These are phyloP conservation scores for Synchiropus splendidus DNA, from an alignment of 2,113 vertebrate species.

Conservation along the genomic window DNA sequence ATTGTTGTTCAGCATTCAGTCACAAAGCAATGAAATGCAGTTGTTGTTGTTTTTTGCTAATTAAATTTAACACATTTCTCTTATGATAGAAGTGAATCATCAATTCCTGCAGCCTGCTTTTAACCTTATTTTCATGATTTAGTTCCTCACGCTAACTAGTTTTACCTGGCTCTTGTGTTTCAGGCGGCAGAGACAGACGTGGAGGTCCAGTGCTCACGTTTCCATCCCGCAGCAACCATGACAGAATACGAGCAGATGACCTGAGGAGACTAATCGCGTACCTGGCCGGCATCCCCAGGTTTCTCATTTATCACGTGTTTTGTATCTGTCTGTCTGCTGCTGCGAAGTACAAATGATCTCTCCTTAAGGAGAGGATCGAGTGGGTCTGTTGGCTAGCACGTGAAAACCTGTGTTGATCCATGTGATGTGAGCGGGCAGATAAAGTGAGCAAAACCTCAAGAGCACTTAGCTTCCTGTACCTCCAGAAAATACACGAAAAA, in stretches of 20 bases:
- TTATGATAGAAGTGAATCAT: too few relatives aligned
- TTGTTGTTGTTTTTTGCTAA: too few relatives aligned
- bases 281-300: slow-evolving; percentile 94
- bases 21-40: too few relatives aligned
- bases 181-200: slow-evolving; percentile 95
- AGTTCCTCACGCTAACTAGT: too few relatives aligned
- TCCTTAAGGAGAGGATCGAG: neutral
- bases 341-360: neutral
- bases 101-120: too few relatives aligned
- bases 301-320: slow-evolving; percentile 5
- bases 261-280: slow-evolving; percentile 93
- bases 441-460: slow-evolving; percentile 25
- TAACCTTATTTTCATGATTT: too few relatives aligned
- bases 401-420: slow-evolving; percentile 29
- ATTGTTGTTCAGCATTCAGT: too few relatives aligned
- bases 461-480: slow-evolving; percentile 17
- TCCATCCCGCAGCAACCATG: slow-evolving; percentile 96
- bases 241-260: slow-evolving; percentile 97
- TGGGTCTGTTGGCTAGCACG: slow-evolving; percentile 11
- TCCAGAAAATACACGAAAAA: slow-evolving; percentile 30
- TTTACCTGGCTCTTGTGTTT: slow-evolving; percentile 11
- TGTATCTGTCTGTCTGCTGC: neutral
- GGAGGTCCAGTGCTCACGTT: slow-evolving; percentile 96
- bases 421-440: slow-evolving; percentile 24
- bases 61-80: too few relatives aligned